phyloP scores from a whole-genome alignment of 2,888 invertebrate species.

The Polydrusus pterygomalis region DNA sequence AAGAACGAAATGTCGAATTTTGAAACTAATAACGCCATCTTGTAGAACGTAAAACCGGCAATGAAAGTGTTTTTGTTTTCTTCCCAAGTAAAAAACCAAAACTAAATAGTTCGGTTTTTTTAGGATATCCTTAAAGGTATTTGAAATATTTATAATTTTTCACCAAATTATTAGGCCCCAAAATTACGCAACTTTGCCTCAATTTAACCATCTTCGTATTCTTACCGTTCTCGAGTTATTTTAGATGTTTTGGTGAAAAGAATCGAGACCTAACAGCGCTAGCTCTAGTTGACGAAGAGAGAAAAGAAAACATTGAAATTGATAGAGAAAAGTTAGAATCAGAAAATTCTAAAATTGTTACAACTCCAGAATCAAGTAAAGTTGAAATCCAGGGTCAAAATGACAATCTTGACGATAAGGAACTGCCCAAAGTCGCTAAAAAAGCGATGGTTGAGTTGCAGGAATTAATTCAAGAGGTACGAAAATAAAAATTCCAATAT shows the following conservation, averaged over 20 bases:
- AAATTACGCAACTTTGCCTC: no score
- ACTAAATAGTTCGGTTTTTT: no score
- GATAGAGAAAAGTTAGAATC: constrained; percentile 67
- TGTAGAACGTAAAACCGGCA: no score
- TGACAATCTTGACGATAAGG: constrained; percentile 72
- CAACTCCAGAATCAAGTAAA: constrained; percentile 2
- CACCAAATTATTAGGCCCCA: no score
- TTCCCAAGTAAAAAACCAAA: no score
- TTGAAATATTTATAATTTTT: no score
- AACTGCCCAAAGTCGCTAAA: constrained; percentile 66
- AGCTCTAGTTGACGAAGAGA: constrained; percentile 70
- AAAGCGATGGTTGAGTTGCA: constrained; percentile 75
- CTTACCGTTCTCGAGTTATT: no score
- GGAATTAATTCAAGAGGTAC: constrained; percentile 74
- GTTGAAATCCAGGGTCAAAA: constrained; percentile 49
- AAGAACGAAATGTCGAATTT: no score
- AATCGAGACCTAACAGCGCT: constrained; percentile 28
- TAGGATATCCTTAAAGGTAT: no score
- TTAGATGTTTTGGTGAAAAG: constrained; percentile 56
- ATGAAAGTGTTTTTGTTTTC: no score
- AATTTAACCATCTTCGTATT: no score
- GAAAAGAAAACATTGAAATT: constrained; percentile 74
- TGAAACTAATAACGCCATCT: no score
- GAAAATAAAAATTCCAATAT: constrained; percentile 28
- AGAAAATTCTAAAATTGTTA: constrained; percentile 57